Base-by-base conservation (phyloP, 2,113 vertebrate genomes). In the Hoplias malabaricus region DNA sequence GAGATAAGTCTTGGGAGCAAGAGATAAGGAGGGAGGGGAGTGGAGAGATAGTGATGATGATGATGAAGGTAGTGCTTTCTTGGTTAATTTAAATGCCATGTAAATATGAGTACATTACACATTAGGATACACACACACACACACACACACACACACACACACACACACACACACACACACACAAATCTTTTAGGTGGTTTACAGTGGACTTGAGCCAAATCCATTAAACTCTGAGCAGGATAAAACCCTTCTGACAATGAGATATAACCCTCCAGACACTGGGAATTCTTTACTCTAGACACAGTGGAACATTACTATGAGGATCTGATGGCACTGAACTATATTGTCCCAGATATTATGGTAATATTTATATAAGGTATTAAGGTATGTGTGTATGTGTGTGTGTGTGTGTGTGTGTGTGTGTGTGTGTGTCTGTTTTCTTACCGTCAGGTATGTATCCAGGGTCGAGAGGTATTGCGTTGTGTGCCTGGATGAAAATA, bases 361-460 rank as follows among this genome's bases (percentile, higher is more conserved):
- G 42, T 11, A 6, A 13, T 11, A 13, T 12, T 5, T 9, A 21
- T 16, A 14, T 72, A 31, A n/a, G n/a, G n/a, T n/a, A n/a, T n/a
- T 72, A 31, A 31, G 16, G 43, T 16, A 11, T 21, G 8, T 38
- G 57, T 40, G 59, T 66, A 34, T 77, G 14, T 34, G 21, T n/a
- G 43, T 56, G 36, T n/a, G 16, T 57, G 14, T n/a, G 16, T 33
- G 43, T 19, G 34, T 21, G 14, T 68, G 57, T 12, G 25, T 59
- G 56, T 59, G 25, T 12, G 25, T 29, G 11, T 25, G 75, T 36
- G 36, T 65, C 13, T 13, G 42, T n/a, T n/a, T 10, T 16, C 87
- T 89, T 74, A 92, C 92, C 91, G 53, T 93, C 90, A 31, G 84
- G 63, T 8, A 91, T 77, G 81, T 90, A 93, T 5, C 83, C 80